Base-by-base conservation (phyloP, 2,888 invertebrate genomes). In the Cyaniris semiargus region DNA sequence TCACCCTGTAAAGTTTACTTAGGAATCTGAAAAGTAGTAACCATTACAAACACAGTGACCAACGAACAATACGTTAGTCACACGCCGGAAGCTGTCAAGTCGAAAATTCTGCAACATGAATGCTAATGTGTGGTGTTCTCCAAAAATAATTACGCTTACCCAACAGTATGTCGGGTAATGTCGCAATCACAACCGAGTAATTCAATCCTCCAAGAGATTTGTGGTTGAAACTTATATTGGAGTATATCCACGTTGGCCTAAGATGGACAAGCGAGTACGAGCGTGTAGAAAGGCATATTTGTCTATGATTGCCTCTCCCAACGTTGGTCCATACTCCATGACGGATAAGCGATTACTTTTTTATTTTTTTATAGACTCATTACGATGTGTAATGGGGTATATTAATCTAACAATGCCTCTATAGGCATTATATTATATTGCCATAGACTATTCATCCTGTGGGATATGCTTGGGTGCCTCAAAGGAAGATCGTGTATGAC, bases 141-240 rank as follows among this genome's bases (percentile, higher is more conserved):
- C 23, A 74, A 74, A 53, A 74, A 74, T 74, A 74, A 74, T 74
- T 74, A 74, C 48, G 23, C 18, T 74, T 74, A 53, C 60, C 58
- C 71, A 56, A 58, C 78, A 70, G 31, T 76, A 38, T 77, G 79
- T 79, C 80, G 79, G 78, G 77, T 79, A 80, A 80, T 72, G 34
- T 53, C 74, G 75, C 76, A 66, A 72, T 79, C 76, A 79, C 81
- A 81, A 82, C 44, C 66, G 76, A 79, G 89, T 87, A 89, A 89
- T 82, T 85, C 82, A 84, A 88, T 89, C 84, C 85, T 78, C 78
- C 79, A 80, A 85, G 85, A 87, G 88, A 87, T 85, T 83, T 90
- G 91, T 81, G 91, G 91, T 90, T 88, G 86, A 84, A 86, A 86
- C 84, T 79, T 84, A 83, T 53, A 53, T 5, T 53, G 53, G 4